These are phyloP conservation scores for Petrolisthes cinctipes DNA, from an alignment of 2,888 invertebrate species.

Conservation along the genomic window DNA sequence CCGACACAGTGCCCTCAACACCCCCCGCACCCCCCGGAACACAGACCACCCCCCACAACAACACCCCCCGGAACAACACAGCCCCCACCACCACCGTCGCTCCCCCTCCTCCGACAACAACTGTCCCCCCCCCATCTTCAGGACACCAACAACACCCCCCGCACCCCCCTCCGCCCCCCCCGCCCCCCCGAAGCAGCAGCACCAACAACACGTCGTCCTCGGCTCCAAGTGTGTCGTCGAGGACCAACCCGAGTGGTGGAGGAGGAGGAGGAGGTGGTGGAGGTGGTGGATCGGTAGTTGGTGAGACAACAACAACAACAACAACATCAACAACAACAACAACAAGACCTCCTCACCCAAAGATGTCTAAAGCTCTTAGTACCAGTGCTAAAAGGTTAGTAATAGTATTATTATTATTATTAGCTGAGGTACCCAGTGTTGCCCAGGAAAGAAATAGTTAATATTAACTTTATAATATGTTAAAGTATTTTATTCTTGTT, in stretches of 20 bases:
- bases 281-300: too few relatives aligned
- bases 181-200: too few relatives aligned
- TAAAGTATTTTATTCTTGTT: conserved; percentile 7
- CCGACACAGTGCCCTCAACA: conserved; percentile 53
- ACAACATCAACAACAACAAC: conserved; percentile 35
- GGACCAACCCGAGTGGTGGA: conserved; percentile 7
- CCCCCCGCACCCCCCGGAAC: conserved; percentile 35
- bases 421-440: too few relatives aligned
- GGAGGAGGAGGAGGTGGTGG: too few relatives aligned
- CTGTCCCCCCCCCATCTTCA: conserved; percentile 58
- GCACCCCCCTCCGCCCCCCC: too few relatives aligned
- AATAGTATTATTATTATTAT: too few relatives aligned
- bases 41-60: conserved; percentile 48
- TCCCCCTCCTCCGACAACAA: conserved; percentile 36
- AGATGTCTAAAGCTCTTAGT: conserved; percentile 93
- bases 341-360: conserved; percentile 73
- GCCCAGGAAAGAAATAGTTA: too few relatives aligned
- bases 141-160: conserved; percentile 57
- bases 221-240: conserved; percentile 46
- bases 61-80: conserved; percentile 40
- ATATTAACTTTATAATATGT: too few relatives aligned
- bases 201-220: too few relatives aligned
- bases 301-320: too few relatives aligned
- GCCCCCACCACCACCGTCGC: conserved; percentile 37
- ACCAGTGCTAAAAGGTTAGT: conserved; percentile 85